Evolutionary conservation across 2,797 vertebrate genomes (phyloP).

Genomic region (Pangasius djambal): DNA sequence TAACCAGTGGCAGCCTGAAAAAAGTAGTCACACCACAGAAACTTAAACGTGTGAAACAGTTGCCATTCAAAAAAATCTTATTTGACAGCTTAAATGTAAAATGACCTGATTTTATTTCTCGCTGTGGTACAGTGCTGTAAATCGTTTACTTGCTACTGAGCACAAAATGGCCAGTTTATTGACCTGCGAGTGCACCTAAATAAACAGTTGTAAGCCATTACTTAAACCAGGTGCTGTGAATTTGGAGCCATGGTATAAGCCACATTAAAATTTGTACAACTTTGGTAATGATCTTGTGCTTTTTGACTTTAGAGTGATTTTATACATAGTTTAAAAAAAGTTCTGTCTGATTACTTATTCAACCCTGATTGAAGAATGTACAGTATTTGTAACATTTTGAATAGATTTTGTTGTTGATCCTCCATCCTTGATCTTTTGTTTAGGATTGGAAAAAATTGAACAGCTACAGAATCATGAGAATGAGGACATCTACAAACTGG

Average conservation of each 20-base stretch:
- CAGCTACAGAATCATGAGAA: slow-evolving; percentile 99
- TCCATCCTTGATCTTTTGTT: background rate
- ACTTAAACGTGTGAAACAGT: background rate
- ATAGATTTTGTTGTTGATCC: background rate
- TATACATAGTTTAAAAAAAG: background rate
- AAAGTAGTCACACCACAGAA: background rate
- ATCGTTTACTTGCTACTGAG: background rate
- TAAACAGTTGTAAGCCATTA: background rate
- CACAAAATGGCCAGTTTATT: background rate
- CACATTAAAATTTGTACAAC: background rate
- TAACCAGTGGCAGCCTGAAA: background rate
- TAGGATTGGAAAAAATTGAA: slow-evolving; percentile 98
- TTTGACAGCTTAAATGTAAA: background rate
- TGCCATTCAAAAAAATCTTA: background rate
- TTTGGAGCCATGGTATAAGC: background rate
- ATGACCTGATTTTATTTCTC: background rate
- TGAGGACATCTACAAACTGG: slow-evolving; percentile 99
- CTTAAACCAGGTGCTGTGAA: background rate
- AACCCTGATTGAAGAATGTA: too few species aligned
- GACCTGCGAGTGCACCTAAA: background rate
- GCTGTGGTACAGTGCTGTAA: background rate
- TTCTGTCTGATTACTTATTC: background rate
- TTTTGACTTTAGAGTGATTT: background rate
- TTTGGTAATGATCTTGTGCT: background rate
- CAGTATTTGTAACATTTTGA: background rate